Base-by-base conservation (phyloP, 92 coral and sea anemone species). In the Umimayanthus chanpuru region DNA sequence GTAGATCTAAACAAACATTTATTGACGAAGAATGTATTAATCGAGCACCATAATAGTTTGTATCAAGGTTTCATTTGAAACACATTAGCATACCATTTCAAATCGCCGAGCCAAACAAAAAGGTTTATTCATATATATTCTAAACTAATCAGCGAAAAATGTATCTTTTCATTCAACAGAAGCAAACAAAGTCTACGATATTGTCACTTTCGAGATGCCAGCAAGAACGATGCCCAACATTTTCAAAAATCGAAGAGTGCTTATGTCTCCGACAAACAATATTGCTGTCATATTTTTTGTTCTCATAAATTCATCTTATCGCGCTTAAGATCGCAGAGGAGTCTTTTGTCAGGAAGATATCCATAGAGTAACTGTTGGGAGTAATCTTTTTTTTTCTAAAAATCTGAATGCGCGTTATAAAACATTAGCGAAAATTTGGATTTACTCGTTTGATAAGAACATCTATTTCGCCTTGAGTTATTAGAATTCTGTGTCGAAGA, bases 21-120 rank as follows among this genome's bases (percentile, higher is more conserved):
- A 93, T 95, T 84, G 92, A 87, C 25, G 89, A 93, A 95, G 94
- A 94, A 93, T 92, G 96, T 94, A 92, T 90, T 89, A 95, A 95
- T 92, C 81, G 93, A 79, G 79, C 85, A 66, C 64, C 72, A 90
- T 88, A 94, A 93, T 91, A 89, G 92, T 72, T 82, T 70, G 93
- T 91, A 88, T 87, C 92, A 88, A 91, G 92, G 85, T 92, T 84
- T 90, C 91, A 92, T 93, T 89, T 86, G 88, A 91, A 86, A 39
- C 92, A 88, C 86, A 95, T 95, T 95, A 93, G 90, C 98, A 95
- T 95, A 93, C 90, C 90, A 71, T 89, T 83, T 83, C 86, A 30
- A 83, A 68, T 83, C 66, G 87, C 41, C 61, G 25, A 70, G 5
- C 16, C 79, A 71, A 67, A 70, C 67, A 70, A 26, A 47, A 70